These are phyloP conservation scores for Ophion obscuratus DNA, from an alignment of 2,888 invertebrate genomes.

Conservation along the genomic window DNA sequence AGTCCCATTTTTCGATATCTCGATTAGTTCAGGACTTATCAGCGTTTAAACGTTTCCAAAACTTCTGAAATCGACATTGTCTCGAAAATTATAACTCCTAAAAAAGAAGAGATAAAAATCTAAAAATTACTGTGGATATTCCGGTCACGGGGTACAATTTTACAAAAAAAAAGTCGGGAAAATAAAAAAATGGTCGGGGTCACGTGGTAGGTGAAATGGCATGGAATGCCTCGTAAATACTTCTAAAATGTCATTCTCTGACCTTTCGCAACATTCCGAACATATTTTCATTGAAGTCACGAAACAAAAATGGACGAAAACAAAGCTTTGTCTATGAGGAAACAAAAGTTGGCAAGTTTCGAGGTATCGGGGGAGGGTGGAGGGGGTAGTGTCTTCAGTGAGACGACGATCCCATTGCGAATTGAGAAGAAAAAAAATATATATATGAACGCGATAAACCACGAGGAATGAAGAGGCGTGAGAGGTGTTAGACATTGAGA, in stretches of 20 bases:
- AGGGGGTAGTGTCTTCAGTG: neutral
- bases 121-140: too few species aligned
- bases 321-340: neutral
- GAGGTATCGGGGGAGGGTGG: neutral
- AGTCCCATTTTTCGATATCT: too few species aligned
- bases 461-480: conserved; percentile 27
- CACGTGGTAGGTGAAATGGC: too few species aligned
- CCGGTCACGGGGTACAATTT: too few species aligned
- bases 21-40: too few species aligned
- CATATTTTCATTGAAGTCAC: neutral
- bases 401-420: conserved; percentile 12
- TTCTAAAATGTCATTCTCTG: neutral
- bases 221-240: too few species aligned
- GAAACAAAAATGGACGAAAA: neutral
- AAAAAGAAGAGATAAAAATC: too few species aligned
- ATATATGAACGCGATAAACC: conserved; percentile 49
- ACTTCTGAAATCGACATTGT: too few species aligned
- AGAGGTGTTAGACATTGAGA: conserved; percentile 39
- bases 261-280: neutral
- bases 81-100: too few species aligned
- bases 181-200: too few species aligned
- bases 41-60: too few species aligned
- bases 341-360: neutral
- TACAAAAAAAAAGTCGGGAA: too few species aligned
- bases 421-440: conserved; percentile 48